phyloP scores from a whole-genome alignment of 2,797 vertebrate genomes.

The Alectoris magna region DNA sequence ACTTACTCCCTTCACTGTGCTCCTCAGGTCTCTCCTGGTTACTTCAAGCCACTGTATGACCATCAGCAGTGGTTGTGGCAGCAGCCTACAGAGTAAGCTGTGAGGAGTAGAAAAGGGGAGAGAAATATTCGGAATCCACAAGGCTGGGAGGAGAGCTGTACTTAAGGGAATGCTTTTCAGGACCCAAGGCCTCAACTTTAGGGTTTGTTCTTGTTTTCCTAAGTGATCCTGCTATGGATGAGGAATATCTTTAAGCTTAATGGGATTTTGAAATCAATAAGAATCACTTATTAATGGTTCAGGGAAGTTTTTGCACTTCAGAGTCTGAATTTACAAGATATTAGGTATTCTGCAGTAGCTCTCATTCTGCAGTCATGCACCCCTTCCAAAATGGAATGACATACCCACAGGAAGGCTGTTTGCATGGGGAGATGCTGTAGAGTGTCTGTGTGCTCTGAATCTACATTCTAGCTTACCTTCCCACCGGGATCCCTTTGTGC shows the following conservation, averaged over 20 bases:
- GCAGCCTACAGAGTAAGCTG: not conserved
- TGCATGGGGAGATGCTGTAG: no score
- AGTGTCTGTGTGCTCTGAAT: not conserved
- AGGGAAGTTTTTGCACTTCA: constrained; percentile 36
- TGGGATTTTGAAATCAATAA: constrained; percentile 61
- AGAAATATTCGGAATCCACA: not conserved
- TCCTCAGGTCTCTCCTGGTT: not conserved
- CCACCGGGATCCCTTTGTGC: not conserved
- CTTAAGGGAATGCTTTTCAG: constrained; percentile 3
- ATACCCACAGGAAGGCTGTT: not conserved
- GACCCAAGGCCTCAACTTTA: constrained; percentile 3
- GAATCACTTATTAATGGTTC: constrained; percentile 50
- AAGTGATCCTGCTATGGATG: constrained; percentile 7
- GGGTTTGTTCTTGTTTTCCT: constrained; percentile 6
- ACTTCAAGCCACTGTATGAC: not conserved
- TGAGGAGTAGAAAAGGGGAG: not conserved
- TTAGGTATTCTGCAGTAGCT: constrained; percentile 29
- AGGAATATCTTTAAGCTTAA: constrained; percentile 55
- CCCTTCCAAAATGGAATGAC: not conserved
- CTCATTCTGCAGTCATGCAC: not conserved
- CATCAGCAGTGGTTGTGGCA: not conserved
- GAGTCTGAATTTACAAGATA: constrained; percentile 46
- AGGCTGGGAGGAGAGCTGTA: not conserved
- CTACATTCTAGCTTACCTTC: not conserved
- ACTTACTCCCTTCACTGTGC: not conserved